Evolutionary conservation across 2,797 vertebrate genomes (phyloP), one percentile per base, ranked within the genome.

Genomic region (Helostoma temminkii): DNA sequence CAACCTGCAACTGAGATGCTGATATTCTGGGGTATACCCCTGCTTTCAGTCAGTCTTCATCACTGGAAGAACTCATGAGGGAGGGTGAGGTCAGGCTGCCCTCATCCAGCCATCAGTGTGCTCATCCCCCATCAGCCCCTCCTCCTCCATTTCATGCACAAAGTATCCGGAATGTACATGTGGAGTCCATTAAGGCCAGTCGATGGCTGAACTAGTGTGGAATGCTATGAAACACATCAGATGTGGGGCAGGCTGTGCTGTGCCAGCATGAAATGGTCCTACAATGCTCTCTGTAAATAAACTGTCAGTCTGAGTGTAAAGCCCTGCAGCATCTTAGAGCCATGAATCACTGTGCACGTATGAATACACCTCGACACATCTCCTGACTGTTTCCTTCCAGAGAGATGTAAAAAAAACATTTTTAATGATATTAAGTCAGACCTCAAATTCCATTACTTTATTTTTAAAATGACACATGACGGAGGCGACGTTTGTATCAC

Each of bases 141-240:
- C 79, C 71, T 69, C 36, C 68, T 69, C 54, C 76, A 74, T 76
- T 69, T 86, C 80, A 74, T 66, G 82, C 57, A 46, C 85, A 74
- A 83, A 81, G 60, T 80, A 93, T 92, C 88, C 85, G 91, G 89
- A 91, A 91, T 92, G 90, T 79, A 90, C 93, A 94, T 91, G 78
- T 94, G 94, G 92, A 91, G 80, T 76, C 63, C 70, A 94, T 95
- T 93, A 94, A 56, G 77, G 50, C 73, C 73, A 72, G 86, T 89
- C 79, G 82, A 85, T 67, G 76, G 86, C 77, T 78, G 58, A 88
- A 81, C 84, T 34, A 66, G 82, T 25, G 11, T 61, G 74, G 85
- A 86, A 81, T 73, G 78, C 82, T 72, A 32, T 74, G 77, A 84
- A 89, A 87, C 41, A 75, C 25, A 45, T 76, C 36, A 64, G 78